phyloP scores from a whole-genome alignment of 2,888 invertebrate species.

The Sialis fuliginosa region DNA sequence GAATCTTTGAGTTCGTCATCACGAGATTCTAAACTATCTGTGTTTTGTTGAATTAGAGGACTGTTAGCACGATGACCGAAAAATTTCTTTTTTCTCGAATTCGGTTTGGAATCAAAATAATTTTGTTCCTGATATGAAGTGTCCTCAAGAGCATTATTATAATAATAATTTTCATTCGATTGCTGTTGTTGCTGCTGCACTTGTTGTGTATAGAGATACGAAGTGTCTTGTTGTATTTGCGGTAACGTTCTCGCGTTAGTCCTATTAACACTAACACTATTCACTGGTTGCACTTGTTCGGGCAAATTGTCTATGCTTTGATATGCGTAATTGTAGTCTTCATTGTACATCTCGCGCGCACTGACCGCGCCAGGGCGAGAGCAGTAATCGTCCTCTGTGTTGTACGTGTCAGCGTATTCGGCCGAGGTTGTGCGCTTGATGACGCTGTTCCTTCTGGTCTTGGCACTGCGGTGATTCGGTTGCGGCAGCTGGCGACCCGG shows the following conservation, averaged over 20 bases:
- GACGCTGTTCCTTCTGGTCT: conserved; percentile 17
- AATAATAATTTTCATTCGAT: conserved; percentile 15
- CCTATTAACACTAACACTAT: conserved; percentile 5
- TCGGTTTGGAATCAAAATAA: conserved; percentile 10
- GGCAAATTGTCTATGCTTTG: conserved; percentile 46
- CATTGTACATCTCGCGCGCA: conserved; percentile 34
- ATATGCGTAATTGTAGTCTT: conserved; percentile 55
- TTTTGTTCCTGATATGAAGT: conserved; percentile 10
- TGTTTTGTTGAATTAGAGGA: conserved; percentile 26
- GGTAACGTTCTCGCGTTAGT: conserved; percentile 7
- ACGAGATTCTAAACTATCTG: conserved; percentile 33
- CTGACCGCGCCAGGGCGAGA: conserved; percentile 22
- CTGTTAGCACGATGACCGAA: conserved; percentile 19
- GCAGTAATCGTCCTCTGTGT: conserved; percentile 25
- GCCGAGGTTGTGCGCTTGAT: conserved; percentile 25
- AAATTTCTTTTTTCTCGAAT: conserved; percentile 17
- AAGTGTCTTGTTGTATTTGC: conserved; percentile 8
- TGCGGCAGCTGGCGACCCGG: conserved; percentile 34
- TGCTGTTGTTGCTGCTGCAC: conserved; percentile 13
- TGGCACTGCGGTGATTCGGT: conserved; percentile 22
- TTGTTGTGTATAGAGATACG: conserved; percentile 16
- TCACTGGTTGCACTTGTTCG: conserved; percentile 11
- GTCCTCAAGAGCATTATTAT: conserved; percentile 17
- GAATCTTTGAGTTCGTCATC: conserved; percentile 36
- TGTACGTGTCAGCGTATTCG: conserved; percentile 20